Evolutionary conservation across 2,797 vertebrate genomes (phyloP).

Genomic region (Acrocephalus scirpaceus): DNA sequence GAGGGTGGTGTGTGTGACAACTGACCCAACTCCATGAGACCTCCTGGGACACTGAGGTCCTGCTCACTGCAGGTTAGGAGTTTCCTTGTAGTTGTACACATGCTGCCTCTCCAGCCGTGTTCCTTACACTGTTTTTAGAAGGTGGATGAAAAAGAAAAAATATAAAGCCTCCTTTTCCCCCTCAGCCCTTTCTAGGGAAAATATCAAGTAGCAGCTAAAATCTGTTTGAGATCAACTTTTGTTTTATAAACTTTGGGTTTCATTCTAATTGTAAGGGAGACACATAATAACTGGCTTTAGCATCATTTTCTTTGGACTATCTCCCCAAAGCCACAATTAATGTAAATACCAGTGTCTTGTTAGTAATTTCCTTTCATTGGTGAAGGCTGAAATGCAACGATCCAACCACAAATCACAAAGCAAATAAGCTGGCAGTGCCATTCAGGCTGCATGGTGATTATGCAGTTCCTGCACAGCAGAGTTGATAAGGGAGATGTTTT

Average conservation of each 20-base stretch:
- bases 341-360: constrained; percentile 48
- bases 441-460: not conserved
- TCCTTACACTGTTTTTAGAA: not conserved
- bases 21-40: not conserved
- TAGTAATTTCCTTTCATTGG: constrained; percentile 64
- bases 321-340: constrained; percentile 71
- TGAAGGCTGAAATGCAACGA: constrained; percentile 42
- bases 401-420: constrained; percentile 61
- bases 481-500: not conserved
- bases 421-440: not conserved
- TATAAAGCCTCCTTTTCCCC: fast-evolving
- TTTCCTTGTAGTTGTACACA: not conserved
- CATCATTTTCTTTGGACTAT: constrained; percentile 65
- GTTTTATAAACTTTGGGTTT: constrained; percentile 44
- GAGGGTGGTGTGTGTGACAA: fast-evolving
- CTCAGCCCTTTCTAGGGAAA: not conserved
- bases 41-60: not conserved
- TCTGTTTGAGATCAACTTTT: constrained; percentile 1
- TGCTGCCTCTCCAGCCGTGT: not conserved
- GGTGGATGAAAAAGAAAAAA: not conserved
- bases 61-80: not conserved
- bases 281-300: constrained; percentile 59
- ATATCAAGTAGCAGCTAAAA: not conserved
- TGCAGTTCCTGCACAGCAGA: not conserved
- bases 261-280: constrained; percentile 55